These are phyloP conservation scores for Pseudorectes ferrugineus DNA, from an alignment of 2,113 vertebrate species.

Conservation along the genomic window DNA sequence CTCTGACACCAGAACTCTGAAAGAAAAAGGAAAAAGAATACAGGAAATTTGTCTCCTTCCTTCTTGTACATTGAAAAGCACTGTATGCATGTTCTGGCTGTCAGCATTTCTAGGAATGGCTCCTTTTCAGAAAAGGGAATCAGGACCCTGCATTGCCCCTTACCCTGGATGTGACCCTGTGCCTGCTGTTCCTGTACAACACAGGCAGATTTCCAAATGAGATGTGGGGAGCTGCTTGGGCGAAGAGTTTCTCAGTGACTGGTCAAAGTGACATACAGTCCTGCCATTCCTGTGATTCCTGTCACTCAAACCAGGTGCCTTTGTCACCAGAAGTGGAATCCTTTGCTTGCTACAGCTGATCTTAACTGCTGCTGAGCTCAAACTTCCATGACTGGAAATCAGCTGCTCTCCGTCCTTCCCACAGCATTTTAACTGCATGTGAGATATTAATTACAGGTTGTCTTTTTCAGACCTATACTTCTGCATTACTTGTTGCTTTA, in stretches of 20 bases:
- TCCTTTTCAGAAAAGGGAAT: background rate
- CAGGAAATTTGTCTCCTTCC: background rate
- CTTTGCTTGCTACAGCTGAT: background rate
- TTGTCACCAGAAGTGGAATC: background rate
- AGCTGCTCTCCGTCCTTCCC: background rate
- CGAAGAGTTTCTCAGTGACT: background rate
- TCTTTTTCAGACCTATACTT: background rate
- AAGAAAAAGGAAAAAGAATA: background rate
- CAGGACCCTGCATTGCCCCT: background rate
- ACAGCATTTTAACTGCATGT: background rate
- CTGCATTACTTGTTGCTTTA: conserved; percentile 43
- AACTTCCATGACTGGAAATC: background rate
- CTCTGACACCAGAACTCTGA: background rate
- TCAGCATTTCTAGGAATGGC: background rate
- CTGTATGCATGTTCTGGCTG: background rate
- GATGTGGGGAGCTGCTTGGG: background rate
- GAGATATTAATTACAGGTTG: conserved; percentile 35
- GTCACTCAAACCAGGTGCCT: background rate
- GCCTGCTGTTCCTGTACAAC: background rate
- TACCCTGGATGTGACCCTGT: background rate
- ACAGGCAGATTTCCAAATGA: background rate
- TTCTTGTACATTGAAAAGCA: background rate
- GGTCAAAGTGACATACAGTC: background rate
- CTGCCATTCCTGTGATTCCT: background rate
- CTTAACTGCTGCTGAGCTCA: background rate